Base-by-base conservation (phyloP, 2,113 vertebrate species). In the Corythornis cristatus region DNA sequence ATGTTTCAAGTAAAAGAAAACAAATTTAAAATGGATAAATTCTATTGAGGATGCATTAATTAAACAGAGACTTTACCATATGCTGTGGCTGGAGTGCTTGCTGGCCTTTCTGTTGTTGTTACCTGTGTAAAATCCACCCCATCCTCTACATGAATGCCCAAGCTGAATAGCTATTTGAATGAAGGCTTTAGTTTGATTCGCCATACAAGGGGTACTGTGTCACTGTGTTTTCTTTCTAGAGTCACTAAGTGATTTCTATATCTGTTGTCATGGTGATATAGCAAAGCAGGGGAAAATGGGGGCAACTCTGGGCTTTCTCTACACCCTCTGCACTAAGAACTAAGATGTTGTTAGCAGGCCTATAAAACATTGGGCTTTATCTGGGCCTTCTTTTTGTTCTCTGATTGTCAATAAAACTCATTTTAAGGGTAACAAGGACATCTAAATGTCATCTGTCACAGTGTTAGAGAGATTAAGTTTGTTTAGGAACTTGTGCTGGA, bases 211-310 rank as follows among this genome's bases (percentile, higher is more conserved):
- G 98, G 98, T 98, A 98, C 98, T 98, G 98, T 99, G 98, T 99
- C 98, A 98, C 98, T 98, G 97, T 97, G 98, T 98, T 98, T 98
- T 98, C 98, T 98, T 98, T 98, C 98, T 98, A 97, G 98, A 99
- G 98, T 99, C 99, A 98, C 98, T 98, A 98, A 99, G 98, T 99
- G 99, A 99, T 99, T 99, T 99, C 99, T 99, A 99, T 99, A 99
- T 99, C 98, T 98, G 99, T 99, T 98, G 99, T 99, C 99, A 99
- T 99, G 99, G 99, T 97, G 98, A 99, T 96, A 97, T 90, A 98
- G 98, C 97, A 96, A 98, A 98, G 97, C 98, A 98, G 98, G 98
- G 98, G 98, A 98, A 99, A 99, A 99, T 98, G 98, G 98, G 98
- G 97, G 98, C 99, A 98, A 99, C 98, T 98, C 99, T 86, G 97